Evolutionary conservation across 2,888 invertebrate species (phyloP).

Genomic region (Parasteatoda lunata): DNA sequence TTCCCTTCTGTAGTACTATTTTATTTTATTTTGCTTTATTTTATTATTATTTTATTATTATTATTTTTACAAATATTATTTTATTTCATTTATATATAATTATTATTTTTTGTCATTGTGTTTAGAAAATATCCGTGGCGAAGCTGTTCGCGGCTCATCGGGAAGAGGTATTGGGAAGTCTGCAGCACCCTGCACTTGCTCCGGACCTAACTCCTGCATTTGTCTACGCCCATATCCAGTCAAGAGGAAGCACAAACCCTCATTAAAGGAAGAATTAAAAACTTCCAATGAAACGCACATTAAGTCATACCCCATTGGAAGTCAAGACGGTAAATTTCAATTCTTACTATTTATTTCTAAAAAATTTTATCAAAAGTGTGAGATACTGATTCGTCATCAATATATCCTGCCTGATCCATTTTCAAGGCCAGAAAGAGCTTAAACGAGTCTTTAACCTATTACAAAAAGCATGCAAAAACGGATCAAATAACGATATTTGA

Average conservation of each 20-base stretch:
- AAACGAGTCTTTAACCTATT: too few relatives aligned
- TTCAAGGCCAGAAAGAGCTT: too few relatives aligned
- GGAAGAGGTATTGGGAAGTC: slow-evolving; percentile 76
- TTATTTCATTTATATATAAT: neutral
- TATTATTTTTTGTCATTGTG: neutral
- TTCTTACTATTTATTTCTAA: too few relatives aligned
- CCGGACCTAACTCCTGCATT: slow-evolving; percentile 75
- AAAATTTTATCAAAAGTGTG: too few relatives aligned
- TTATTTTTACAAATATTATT: too few relatives aligned
- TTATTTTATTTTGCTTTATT: too few relatives aligned
- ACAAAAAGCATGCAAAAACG: too few relatives aligned
- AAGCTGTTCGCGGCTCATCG: neutral
- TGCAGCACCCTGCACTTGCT: slow-evolving; percentile 77
- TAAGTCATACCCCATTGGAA: slow-evolving; percentile 28
- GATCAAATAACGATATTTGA: too few relatives aligned
- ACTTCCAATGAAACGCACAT: slow-evolving; percentile 1
- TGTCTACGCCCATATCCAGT: slow-evolving; percentile 72
- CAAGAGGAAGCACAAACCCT: neutral
- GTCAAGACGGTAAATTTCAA: slow-evolving; percentile 7
- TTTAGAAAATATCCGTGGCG: slow-evolving; percentile 39
- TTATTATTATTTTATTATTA: too few relatives aligned
- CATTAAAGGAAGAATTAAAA: slow-evolving; percentile 6
- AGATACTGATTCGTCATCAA: too few relatives aligned
- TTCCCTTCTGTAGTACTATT: too few relatives aligned
- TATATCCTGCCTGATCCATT: too few relatives aligned